Evolutionary conservation across 2,888 invertebrate genomes (phyloP).

Genomic region (Tetramorium bicarinatum): DNA sequence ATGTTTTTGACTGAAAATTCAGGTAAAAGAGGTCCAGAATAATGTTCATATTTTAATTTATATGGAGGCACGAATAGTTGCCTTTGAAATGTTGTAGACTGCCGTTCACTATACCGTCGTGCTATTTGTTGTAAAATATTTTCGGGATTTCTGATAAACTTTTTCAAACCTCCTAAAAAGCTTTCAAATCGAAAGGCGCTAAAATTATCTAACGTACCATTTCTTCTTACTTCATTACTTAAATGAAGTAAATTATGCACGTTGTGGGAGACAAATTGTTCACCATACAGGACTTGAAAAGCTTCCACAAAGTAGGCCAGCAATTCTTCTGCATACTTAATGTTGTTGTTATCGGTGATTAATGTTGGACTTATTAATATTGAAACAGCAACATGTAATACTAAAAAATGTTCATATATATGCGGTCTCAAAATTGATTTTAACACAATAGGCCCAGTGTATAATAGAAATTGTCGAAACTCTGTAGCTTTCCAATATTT

Average conservation of each 20-base stretch:
- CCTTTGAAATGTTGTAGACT: too few relatives aligned
- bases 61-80: too few relatives aligned
- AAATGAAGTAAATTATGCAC: neutral
- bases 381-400: neutral
- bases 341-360: too few relatives aligned
- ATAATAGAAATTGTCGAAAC: conserved; percentile 1
- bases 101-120: too few relatives aligned
- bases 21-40: too few relatives aligned
- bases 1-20: too few relatives aligned
- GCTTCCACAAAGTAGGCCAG: neutral
- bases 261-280: neutral
- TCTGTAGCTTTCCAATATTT: conserved; percentile 8
- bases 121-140: too few relatives aligned
- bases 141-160: too few relatives aligned
- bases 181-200: too few relatives aligned
- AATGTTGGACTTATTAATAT: neutral
- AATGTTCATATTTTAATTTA: too few relatives aligned
- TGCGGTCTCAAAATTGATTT: too few relatives aligned
- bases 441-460: neutral
- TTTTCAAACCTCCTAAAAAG: too few relatives aligned
- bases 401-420: conserved; percentile 6
- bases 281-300: conserved; percentile 3
- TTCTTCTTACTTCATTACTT: neutral
- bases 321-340: neutral
- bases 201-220: neutral